phyloP scores from a whole-genome alignment of 2,888 invertebrate species.

The Parnassius glacialis region DNA sequence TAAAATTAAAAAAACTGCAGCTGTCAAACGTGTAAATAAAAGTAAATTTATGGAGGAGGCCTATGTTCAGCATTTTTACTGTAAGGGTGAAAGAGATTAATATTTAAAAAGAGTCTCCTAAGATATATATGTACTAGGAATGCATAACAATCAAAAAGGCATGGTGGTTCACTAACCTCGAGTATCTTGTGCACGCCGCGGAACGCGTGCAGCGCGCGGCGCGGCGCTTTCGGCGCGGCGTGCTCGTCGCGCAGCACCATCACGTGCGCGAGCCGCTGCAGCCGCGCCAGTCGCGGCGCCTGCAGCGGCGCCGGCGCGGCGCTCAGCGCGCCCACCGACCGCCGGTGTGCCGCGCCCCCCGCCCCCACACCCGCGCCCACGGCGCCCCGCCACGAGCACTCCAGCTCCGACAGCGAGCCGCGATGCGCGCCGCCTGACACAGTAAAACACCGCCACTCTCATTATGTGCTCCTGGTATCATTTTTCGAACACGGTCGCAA shows the following conservation, averaged over 20 bases:
- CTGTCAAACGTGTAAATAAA: no score
- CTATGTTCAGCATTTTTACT: no score
- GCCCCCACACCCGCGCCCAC: constrained; percentile 62
- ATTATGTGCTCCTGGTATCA: no score
- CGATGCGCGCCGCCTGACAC: constrained; percentile 78
- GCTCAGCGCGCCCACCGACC: constrained; percentile 38
- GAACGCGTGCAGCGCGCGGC: constrained; percentile 88
- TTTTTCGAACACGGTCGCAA: no score
- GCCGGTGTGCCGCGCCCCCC: constrained; percentile 38
- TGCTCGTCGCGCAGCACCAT: constrained; percentile 93
- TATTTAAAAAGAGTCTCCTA: no score
- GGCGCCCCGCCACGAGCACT: constrained; percentile 80
- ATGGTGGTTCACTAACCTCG: constrained; percentile 72
- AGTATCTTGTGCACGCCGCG: constrained; percentile 91
- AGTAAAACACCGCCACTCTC: background rate
- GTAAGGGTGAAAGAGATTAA: no score
- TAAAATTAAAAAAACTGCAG: no score
- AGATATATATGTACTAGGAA: no score
- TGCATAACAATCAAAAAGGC: no score
- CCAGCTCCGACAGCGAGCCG: constrained; percentile 87
- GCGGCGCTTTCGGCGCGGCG: constrained; percentile 83
- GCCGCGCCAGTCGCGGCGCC: constrained; percentile 60
- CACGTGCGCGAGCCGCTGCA: constrained; percentile 88
- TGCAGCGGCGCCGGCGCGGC: constrained; percentile 46
- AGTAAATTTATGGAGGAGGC: no score